Conservation (phyloP, 2,888 invertebrate species). For the Xiphydria camelus region DNA sequence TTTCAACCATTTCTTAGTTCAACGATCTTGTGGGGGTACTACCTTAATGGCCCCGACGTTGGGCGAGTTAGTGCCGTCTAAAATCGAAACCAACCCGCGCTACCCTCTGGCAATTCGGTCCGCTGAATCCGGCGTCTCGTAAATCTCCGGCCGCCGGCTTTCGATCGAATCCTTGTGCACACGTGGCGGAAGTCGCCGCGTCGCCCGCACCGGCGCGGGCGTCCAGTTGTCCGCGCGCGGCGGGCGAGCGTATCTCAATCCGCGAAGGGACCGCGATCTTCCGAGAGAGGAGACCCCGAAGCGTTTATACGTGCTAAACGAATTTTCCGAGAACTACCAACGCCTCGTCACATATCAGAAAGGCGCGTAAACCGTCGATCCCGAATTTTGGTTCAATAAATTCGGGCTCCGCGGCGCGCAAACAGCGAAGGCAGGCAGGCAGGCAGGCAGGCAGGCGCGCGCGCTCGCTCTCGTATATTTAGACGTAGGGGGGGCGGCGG, state of each 20-base stretch:
- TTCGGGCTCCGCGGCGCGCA: neutral
- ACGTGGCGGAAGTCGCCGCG: neutral
- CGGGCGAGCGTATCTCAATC: neutral
- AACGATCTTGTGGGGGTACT: too few species aligned
- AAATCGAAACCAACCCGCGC: too few species aligned
- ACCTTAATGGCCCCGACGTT: too few species aligned
- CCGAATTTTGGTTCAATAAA: constrained; percentile 10
- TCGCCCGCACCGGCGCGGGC: neutral
- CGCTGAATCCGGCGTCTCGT: neutral
- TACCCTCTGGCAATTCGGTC: too few species aligned
- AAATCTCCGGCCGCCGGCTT: neutral
- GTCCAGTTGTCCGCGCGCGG: neutral
- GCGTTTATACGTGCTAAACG: too few species aligned
- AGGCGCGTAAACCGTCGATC: neutral
- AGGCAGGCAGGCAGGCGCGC: neutral
- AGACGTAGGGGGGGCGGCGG: neutral
- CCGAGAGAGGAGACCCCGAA: too few species aligned
- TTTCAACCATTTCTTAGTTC: too few species aligned
- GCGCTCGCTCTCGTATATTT: too few species aligned
- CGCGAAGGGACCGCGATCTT: too few species aligned
- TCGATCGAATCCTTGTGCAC: neutral
- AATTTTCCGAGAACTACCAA: neutral
- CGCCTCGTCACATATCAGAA: neutral
- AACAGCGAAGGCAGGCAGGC: neutral
- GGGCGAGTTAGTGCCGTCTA: too few species aligned